These are phyloP conservation scores for Willowsia nigromaculata DNA, from an alignment of 2,888 invertebrate genomes.

Conservation along the genomic window DNA sequence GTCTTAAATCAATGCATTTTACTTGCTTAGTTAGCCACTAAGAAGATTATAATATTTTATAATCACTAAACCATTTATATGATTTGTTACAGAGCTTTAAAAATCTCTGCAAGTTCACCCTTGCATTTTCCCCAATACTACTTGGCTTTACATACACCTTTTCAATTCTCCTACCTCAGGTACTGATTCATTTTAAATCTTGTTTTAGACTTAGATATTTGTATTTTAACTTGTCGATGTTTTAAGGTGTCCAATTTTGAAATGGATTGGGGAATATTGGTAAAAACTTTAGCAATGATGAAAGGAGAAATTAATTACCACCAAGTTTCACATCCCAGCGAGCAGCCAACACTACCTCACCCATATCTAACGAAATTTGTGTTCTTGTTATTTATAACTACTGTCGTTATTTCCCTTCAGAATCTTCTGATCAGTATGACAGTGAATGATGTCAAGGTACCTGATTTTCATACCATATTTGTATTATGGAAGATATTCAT, in stretches of 20 bases:
- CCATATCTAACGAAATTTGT: slow-evolving; percentile 41
- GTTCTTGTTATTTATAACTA: slow-evolving; percentile 35
- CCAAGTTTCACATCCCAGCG: slow-evolving; percentile 65
- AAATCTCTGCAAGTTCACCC: too few species aligned
- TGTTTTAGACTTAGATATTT: too few species aligned
- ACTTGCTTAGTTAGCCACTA: too few species aligned
- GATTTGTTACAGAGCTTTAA: too few species aligned
- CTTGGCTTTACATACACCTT: too few species aligned
- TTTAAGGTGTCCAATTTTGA: not conserved
- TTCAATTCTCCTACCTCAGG: too few species aligned
- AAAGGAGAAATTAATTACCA: slow-evolving; percentile 72
- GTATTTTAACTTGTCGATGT: too few species aligned
- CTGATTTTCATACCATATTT: not conserved
- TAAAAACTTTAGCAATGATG: slow-evolving; percentile 73
- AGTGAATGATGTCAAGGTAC: slow-evolving; percentile 67
- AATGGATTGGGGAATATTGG: not conserved
- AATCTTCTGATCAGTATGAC: slow-evolving; percentile 73
- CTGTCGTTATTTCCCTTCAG: slow-evolving; percentile 68
- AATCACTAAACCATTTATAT: too few species aligned
- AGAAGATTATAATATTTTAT: too few species aligned
- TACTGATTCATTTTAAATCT: too few species aligned
- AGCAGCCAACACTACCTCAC: slow-evolving; percentile 62
- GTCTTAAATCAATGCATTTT: not conserved
- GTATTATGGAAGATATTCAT: not conserved
- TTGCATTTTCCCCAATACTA: too few species aligned